Evolutionary conservation across 2,888 invertebrate genomes (phyloP).

Genomic region (Ennomos erosarius): DNA sequence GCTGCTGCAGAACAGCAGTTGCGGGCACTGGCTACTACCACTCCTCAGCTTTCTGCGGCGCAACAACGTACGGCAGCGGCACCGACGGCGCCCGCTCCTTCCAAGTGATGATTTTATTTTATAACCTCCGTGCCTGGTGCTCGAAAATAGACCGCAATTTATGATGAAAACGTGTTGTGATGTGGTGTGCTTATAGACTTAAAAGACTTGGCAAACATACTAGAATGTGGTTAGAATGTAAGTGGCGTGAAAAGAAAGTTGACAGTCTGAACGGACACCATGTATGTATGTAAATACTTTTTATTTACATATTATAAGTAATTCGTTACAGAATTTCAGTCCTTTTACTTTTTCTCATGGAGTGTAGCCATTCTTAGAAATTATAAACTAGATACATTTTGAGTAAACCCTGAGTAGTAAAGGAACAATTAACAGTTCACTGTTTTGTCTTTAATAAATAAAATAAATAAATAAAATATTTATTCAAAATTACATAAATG

Average conservation of each 20-base stretch:
- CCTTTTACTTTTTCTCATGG: constrained; percentile 6
- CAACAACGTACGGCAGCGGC: constrained; percentile 73
- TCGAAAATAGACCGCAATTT: not conserved
- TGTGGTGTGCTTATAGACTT: not conserved
- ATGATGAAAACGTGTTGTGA: constrained; percentile 6
- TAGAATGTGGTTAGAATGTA: not conserved
- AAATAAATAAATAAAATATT: too few species aligned
- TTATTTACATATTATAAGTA: constrained; percentile 19
- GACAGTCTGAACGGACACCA: not conserved
- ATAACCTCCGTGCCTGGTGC: constrained; percentile 29
- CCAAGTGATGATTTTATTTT: constrained; percentile 51
- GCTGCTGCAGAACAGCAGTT: constrained; percentile 88
- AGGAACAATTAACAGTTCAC: too few species aligned
- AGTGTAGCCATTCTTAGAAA: too few species aligned
- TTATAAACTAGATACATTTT: too few species aligned
- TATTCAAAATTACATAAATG: too few species aligned
- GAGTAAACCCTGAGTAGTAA: too few species aligned
- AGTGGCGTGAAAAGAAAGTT: not conserved
- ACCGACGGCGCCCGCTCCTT: constrained; percentile 70
- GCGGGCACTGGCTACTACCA: constrained; percentile 82
- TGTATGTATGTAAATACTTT: constrained; percentile 30
- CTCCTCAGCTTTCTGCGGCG: constrained; percentile 80
- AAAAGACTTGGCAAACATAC: too few species aligned
- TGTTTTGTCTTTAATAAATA: too few species aligned
- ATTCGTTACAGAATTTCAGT: constrained; percentile 1